Evolutionary conservation across 2,888 invertebrate genomes (phyloP).

Genomic region (Leucoptera coffeella): DNA sequence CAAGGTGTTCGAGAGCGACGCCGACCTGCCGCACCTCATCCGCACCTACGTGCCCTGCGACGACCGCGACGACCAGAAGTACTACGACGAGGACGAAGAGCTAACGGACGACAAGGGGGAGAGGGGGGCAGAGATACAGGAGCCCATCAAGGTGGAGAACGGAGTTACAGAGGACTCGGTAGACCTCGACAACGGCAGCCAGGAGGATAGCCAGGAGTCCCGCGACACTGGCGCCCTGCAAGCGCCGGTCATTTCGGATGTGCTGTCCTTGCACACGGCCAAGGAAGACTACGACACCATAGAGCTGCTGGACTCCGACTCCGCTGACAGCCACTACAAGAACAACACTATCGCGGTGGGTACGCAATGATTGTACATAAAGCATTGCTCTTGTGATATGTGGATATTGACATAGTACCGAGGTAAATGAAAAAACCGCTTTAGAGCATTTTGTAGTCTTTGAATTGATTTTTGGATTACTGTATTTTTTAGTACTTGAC

Average conservation of each 20-base stretch:
- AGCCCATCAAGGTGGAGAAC: neutral
- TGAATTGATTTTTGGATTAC: no score
- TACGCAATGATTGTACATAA: no score
- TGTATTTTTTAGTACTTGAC: no score
- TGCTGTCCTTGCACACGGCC: slow-evolving; percentile 25
- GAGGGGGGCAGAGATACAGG: no score
- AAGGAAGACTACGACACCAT: slow-evolving; percentile 10
- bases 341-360: neutral
- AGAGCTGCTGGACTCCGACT: slow-evolving; percentile 19
- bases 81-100: slow-evolving; percentile 27
- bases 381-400: no score
- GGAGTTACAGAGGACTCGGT: neutral
- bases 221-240: slow-evolving; percentile 16
- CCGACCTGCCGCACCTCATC: slow-evolving; percentile 20
- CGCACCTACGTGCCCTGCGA: slow-evolving; percentile 31
- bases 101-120: slow-evolving; percentile 10
- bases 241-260: slow-evolving; percentile 37
- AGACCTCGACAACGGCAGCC: no score
- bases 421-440: no score
- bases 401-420: no score
- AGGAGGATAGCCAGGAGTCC: slow-evolving; percentile 14
- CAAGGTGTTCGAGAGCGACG: slow-evolving; percentile 31
- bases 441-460: no score
- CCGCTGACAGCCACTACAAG: slow-evolving; percentile 12
- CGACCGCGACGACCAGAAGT: slow-evolving; percentile 33